Base-by-base conservation (phyloP, 2,113 vertebrate genomes). In the Labeo rohita region DNA sequence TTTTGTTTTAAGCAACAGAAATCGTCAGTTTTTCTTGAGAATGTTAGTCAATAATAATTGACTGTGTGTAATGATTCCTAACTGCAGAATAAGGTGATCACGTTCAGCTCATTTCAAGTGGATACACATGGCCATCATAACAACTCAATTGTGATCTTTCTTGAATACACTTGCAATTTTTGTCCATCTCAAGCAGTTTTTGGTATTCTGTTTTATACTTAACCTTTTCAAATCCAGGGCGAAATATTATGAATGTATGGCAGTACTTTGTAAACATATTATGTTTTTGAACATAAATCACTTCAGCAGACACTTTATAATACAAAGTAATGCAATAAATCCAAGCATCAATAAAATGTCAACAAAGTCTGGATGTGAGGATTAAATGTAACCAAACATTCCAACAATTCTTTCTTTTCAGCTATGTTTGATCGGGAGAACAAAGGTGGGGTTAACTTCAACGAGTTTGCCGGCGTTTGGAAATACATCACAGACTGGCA, bases 401-500 rank as follows among this genome's bases (percentile, higher is more conserved):
- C 16, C 36, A 16, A 5, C 39, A 21, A 72, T 45, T 39, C 49
- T 36, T 83, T 49, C n/a, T 83, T 70, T 28, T 88, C 92, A 99
- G 98, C 97, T 49, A 99, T 99, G 98, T 99, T 99, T 83, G 98
- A 99, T 94, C 93, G 98, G 86, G 98, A 99, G 88, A 98, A 97
- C 92, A 99, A 99, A 95, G 96, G 98, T 0, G 98, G 98, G 0
- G 98, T 99, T 89, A 99, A 98, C 94, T 99, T 99, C 94, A 97
- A 94, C 10, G 98, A 99, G 94, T 99, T 99, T 75, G 96, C 96
- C 0, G 98, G 98, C 3, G 98, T 99, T 65, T 99, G 98, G 98
- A 99, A 99, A 88, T 99, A 99, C 89, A 96, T 99, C 94, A 96
- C 97, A 0, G 98, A 99, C 90, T 99, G 98, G 98, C 98, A 99